Percentiles rank a stretch among this genome's conserved stretches.
Evolutionary conservation across 2,113 vertebrate genomes (phyloP).

Genomic region (Chrysemys picta): DNA sequence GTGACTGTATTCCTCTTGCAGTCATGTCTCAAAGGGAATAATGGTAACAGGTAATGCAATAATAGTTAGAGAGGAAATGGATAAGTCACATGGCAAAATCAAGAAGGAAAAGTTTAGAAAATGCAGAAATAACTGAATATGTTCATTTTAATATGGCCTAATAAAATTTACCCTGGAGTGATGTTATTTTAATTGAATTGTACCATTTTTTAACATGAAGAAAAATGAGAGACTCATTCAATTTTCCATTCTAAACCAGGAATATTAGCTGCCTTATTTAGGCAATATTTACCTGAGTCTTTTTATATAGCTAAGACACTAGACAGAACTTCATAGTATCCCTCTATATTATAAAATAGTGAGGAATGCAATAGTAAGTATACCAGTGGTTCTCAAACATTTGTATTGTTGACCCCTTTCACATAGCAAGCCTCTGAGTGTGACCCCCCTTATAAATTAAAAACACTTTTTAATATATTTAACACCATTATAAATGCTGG

Average conservation of each 20-base stretch:
- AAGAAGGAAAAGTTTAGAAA: background rate
- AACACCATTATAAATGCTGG: no score
- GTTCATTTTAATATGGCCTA: background rate
- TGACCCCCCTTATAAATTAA: no score
- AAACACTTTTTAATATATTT: no score
- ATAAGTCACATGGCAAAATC: background rate
- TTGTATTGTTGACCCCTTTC: no score
- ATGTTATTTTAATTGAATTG: background rate
- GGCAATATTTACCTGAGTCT: background rate
- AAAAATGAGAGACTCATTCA: background rate
- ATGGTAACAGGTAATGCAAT: background rate
- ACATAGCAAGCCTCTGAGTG: no score
- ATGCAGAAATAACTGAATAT: background rate
- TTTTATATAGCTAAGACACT: background rate
- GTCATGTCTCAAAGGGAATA: background rate
- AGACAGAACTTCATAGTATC: background rate
- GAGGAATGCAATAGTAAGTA: background rate
- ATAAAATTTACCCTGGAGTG: background rate
- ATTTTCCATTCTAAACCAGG: constrained; percentile 6
- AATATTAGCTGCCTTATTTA: background rate
- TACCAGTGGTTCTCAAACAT: background rate
- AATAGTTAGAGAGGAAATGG: background rate
- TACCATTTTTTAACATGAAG: background rate
- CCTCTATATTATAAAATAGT: background rate
- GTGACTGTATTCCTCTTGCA: background rate